phyloP scores from a whole-genome alignment of 2,888 invertebrate genomes.

The Hirtodrosophila alboralis region DNA sequence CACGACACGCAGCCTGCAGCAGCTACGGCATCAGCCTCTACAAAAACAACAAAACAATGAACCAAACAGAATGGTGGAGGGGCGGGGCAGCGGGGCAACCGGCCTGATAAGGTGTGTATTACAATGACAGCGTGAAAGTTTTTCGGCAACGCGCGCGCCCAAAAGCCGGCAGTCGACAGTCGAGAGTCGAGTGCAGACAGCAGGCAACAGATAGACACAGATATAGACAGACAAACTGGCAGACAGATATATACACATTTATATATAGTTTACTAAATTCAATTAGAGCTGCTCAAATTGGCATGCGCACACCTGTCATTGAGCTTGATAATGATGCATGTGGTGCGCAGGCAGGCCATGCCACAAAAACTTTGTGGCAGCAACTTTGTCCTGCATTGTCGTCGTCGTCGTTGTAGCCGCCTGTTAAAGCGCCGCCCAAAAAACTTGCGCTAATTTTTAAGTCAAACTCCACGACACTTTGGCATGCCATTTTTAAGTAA shows the following conservation, averaged over 20 bases:
- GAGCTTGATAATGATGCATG: slow-evolving; percentile 76
- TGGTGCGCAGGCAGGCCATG: slow-evolving; percentile 54
- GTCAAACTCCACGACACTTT: slow-evolving; percentile 59
- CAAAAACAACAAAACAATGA: slow-evolving; percentile 41
- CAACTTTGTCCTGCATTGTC: slow-evolving; percentile 62
- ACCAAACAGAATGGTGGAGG: slow-evolving; percentile 36
- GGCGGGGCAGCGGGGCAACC: slow-evolving; percentile 37
- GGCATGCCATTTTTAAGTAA: slow-evolving; percentile 66
- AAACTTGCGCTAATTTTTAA: slow-evolving; percentile 68
- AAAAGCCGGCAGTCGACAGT: slow-evolving; percentile 29
- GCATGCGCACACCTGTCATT: slow-evolving; percentile 80
- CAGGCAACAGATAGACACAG: slow-evolving; percentile 41
- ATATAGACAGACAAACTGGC: slow-evolving; percentile 9
- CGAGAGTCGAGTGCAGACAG: slow-evolving; percentile 40
- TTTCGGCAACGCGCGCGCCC: slow-evolving; percentile 42
- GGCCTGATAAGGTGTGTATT: slow-evolving; percentile 71
- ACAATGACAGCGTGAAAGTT: slow-evolving; percentile 77
- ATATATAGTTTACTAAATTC: slow-evolving; percentile 76
- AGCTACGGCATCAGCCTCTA: slow-evolving; percentile 32
- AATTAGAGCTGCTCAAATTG: slow-evolving; percentile 79
- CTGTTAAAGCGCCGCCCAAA: slow-evolving; percentile 22
- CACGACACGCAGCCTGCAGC: slow-evolving; percentile 68
- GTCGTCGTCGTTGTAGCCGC: slow-evolving; percentile 35
- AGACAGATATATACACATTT: slow-evolving; percentile 3
- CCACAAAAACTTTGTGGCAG: slow-evolving; percentile 63